Percentiles rank a stretch among this genome's conserved stretches.
phyloP scores from a whole-genome alignment of 2,888 invertebrate genomes.

The Phortica okadai region DNA sequence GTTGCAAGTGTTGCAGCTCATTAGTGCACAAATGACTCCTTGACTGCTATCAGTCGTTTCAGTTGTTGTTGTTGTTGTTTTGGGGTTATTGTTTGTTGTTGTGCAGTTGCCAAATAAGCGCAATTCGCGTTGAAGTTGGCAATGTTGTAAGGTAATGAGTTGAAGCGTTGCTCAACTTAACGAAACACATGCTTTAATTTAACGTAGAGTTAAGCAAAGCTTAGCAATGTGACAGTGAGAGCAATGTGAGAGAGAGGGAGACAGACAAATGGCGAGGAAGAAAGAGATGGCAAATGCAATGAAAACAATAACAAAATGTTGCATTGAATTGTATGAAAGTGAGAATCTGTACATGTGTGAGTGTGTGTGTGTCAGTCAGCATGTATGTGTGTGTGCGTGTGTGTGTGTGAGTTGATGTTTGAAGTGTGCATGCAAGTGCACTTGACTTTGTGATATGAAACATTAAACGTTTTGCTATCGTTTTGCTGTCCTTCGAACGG shows the following conservation, averaged over 20 bases:
- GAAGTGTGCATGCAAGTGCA: conserved; percentile 40
- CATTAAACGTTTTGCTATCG: conserved; percentile 63
- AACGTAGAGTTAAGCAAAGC: no score
- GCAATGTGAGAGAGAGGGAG: no score
- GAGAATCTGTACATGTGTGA: no score
- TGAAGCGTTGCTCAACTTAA: background rate
- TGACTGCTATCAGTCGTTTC: conserved; percentile 5
- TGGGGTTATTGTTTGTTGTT: background rate
- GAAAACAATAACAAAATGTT: no score
- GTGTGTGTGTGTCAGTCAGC: background rate
- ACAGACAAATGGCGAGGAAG: no score
- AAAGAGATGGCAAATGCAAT: no score
- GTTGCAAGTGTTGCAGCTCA: conserved; percentile 30
- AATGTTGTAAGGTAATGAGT: background rate
- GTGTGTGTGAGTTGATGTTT: background rate
- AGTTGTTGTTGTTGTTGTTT: conserved; percentile 2
- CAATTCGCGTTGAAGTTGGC: background rate
- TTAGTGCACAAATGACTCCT: conserved; percentile 35
- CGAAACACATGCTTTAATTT: background rate
- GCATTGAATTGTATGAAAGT: background rate
- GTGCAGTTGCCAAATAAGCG: conserved; percentile 15
- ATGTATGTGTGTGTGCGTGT: background rate
- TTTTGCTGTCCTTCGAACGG: background rate
- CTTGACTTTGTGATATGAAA: conserved; percentile 56
- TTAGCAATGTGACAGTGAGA: no score